Conservation (phyloP, 2,797 vertebrate genomes). For the Setipinna tenuifilis region DNA sequence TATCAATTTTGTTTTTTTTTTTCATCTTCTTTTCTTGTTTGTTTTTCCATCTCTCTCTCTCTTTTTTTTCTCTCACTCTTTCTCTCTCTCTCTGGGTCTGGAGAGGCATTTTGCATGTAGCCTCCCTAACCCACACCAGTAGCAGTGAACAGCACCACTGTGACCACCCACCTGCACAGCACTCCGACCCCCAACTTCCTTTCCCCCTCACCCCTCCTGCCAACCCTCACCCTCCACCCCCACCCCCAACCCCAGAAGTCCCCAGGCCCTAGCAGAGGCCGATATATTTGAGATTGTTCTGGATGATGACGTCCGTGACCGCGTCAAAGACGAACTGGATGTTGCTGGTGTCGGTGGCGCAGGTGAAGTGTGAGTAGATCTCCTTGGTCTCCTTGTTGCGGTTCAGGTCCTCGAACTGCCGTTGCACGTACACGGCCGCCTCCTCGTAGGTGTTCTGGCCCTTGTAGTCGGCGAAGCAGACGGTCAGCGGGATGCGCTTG, state of each 20-base stretch:
- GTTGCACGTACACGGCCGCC: conserved; percentile 96
- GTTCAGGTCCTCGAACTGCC: conserved; percentile 99
- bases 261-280: conserved; percentile 91
- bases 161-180: neutral
- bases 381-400: conserved; percentile 99
- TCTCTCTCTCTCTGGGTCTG: neutral
- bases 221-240: conserved; percentile 3
- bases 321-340: conserved; percentile 99
- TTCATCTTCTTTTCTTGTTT: conserved; percentile 1
- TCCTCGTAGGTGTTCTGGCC: conserved; percentile 99
- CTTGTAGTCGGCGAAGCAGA: conserved; percentile 98
- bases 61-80: neutral
- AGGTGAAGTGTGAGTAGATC: conserved; percentile 99
- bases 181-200: neutral
- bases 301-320: conserved; percentile 99
- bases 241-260: conserved; percentile 25
- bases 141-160: neutral
- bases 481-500: conserved; percentile 93
- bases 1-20: conserved; percentile 31
- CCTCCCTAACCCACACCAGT: neutral
- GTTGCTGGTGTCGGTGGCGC: conserved; percentile 99
- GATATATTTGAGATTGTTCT: conserved; percentile 99
- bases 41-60: neutral
- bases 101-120: neutral
- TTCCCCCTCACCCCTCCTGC: conserved; percentile 33